A percentile compares a stretch with the other conserved stretches of the same genome.
These are phyloP conservation scores for Prionailurus viverrinus DNA, from an alignment of 2,113 vertebrate species.

Conservation along the genomic window DNA sequence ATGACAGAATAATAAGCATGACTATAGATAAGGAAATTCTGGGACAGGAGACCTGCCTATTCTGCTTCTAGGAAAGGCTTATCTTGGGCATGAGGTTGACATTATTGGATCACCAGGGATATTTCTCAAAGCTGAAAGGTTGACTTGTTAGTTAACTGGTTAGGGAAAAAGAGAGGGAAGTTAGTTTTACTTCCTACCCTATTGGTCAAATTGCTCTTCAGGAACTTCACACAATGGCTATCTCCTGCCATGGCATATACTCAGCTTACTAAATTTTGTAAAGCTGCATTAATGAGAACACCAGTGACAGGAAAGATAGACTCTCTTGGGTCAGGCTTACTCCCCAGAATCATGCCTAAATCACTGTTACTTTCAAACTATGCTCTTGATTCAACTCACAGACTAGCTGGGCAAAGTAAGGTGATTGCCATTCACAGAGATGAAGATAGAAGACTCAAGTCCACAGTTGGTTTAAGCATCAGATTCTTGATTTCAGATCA, in stretches of 20 bases:
- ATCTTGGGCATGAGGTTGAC: background rate
- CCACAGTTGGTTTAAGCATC: background rate
- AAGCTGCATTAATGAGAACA: background rate
- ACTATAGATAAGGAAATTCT: background rate
- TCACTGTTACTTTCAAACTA: background rate
- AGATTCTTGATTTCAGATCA: no score
- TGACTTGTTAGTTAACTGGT: constrained; percentile 29
- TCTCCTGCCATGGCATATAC: constrained; percentile 9
- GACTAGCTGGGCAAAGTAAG: background rate
- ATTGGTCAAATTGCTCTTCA: constrained; percentile 33
- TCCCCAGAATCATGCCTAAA: background rate
- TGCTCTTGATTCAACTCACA: constrained; percentile 11
- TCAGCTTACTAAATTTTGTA: constrained; percentile 8
- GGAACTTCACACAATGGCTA: background rate
- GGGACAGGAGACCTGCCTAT: background rate
- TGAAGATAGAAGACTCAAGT: background rate
- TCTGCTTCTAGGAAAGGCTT: constrained; percentile 24
- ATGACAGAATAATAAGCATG: background rate
- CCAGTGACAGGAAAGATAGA: constrained; percentile 8
- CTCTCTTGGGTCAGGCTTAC: background rate
- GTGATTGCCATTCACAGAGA: constrained; percentile 6
- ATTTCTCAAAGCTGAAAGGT: constrained; percentile 44
- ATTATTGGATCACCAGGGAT: background rate
- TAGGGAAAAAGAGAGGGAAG: background rate
- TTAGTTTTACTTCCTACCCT: constrained; percentile 4